Evolutionary conservation across 2,888 invertebrate genomes (phyloP).

Genomic region (Drosophila nigritarsus): DNA sequence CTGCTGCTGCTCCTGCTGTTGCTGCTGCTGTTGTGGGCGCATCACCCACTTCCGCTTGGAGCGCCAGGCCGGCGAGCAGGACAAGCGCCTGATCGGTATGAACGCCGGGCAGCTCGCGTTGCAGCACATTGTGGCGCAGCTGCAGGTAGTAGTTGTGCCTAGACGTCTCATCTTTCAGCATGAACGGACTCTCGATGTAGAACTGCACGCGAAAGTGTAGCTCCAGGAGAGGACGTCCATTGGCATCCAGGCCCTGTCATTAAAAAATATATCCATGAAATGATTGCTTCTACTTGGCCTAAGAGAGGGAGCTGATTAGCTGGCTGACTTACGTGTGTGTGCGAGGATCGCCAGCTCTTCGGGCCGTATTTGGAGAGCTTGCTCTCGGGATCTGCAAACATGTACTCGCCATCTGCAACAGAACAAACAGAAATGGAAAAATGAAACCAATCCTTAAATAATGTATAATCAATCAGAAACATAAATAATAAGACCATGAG

Average conservation of each 20-base stretch:
- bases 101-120: constrained; percentile 87
- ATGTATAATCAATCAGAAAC: not conserved
- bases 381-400: constrained; percentile 97
- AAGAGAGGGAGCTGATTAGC: not conserved
- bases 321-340: constrained; percentile 91
- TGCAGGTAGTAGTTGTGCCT: constrained; percentile 98
- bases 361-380: constrained; percentile 98
- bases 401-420: constrained; percentile 96
- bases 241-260: constrained; percentile 93
- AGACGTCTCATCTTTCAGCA: constrained; percentile 95
- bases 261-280: not conserved
- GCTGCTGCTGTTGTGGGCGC: constrained; percentile 84
- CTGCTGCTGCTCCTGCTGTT: constrained; percentile 9
- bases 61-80: constrained; percentile 93
- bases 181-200: constrained; percentile 95
- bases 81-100: constrained; percentile 89
- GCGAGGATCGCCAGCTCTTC: constrained; percentile 97
- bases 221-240: constrained; percentile 94
- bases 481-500: not conserved
- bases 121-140: constrained; percentile 93
- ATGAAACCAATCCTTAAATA: not conserved
- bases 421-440: not conserved
- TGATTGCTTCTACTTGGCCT: not conserved
- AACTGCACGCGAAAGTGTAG: constrained; percentile 96
- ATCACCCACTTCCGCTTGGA: constrained; percentile 97